phyloP scores from a whole-genome alignment of 2,113 vertebrate species.

The Morone chrysops region DNA sequence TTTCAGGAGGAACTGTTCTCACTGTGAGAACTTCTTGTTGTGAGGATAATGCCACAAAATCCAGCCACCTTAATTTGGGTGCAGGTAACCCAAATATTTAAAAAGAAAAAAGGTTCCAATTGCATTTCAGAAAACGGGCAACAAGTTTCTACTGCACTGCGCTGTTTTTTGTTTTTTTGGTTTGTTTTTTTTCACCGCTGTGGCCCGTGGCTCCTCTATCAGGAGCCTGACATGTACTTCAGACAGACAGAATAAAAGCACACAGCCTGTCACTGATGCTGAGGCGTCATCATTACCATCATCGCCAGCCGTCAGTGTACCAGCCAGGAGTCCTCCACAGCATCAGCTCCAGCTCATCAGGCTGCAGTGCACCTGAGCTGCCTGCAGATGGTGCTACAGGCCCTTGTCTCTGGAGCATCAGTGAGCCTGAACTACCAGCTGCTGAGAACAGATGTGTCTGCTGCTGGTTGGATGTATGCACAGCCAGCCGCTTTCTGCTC shows the following conservation, averaged over 20 bases:
- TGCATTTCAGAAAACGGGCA: slow-evolving; percentile 81
- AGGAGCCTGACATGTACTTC: slow-evolving; percentile 76
- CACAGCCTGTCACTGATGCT: slow-evolving; percentile 49
- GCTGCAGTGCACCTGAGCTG: slow-evolving; percentile 27
- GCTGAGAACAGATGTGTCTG: slow-evolving; percentile 1
- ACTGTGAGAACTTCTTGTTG: slow-evolving; percentile 1
- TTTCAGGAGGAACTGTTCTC: slow-evolving; percentile 26
- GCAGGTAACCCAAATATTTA: slow-evolving; percentile 85
- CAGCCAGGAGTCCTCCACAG: slow-evolving; percentile 34
- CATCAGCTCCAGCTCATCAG: slow-evolving; percentile 5
- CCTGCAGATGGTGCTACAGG: slow-evolving; percentile 64
- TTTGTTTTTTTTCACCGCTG: slow-evolving; percentile 75
- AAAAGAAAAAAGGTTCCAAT: slow-evolving; percentile 69
- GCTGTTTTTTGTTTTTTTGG: slow-evolving; percentile 29
- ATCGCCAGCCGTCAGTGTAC: slow-evolving; percentile 48
- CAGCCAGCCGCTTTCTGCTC: slow-evolving; percentile 8
- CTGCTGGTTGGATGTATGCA: neutral
- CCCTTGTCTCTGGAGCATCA: neutral
- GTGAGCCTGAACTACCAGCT: neutral
- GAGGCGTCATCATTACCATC: slow-evolving; percentile 48
- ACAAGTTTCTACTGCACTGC: slow-evolving; percentile 62
- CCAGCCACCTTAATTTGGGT: slow-evolving; percentile 84
- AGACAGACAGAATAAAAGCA: slow-evolving; percentile 66
- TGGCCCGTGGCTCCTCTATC: slow-evolving; percentile 85
- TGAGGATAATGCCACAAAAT: slow-evolving; percentile 74